Conservation (phyloP, 2,888 invertebrate genomes). For the Calephelis perditalis region DNA sequence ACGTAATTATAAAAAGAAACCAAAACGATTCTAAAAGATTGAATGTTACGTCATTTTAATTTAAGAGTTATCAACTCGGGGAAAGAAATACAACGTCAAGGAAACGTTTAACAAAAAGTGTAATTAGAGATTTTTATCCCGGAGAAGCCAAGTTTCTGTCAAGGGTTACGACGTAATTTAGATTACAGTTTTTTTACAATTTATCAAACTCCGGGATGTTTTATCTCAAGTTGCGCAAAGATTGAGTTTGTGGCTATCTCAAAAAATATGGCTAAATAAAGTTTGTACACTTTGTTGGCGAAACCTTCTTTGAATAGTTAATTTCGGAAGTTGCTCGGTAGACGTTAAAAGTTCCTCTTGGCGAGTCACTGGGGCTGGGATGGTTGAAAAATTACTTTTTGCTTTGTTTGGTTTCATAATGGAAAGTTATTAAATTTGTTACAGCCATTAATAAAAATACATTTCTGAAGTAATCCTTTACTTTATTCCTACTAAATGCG, state of each 20-base stretch:
- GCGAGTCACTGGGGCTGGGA: conserved; percentile 58
- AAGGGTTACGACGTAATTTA: conserved; percentile 8
- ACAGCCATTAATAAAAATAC: too few relatives aligned
- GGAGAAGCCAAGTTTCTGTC: background rate
- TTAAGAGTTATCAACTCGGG: too few relatives aligned
- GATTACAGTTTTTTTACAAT: conserved; percentile 28
- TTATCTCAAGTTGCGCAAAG: conserved; percentile 33
- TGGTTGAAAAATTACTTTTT: conserved; percentile 12
- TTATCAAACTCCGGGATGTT: conserved; percentile 45
- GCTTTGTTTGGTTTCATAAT: background rate
- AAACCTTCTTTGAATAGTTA: conserved; percentile 38
- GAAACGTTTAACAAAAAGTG: background rate
- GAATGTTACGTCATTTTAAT: too few relatives aligned
- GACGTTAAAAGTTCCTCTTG: conserved; percentile 53
- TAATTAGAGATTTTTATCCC: conserved; percentile 4
- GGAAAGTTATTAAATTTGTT: too few relatives aligned
- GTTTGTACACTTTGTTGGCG: conserved; percentile 43
- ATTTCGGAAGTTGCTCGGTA: conserved; percentile 33
- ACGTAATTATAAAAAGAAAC: too few relatives aligned
- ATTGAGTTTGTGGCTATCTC: conserved; percentile 18
- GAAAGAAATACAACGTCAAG: too few relatives aligned
- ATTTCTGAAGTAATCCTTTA: too few relatives aligned
- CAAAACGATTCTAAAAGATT: too few relatives aligned
- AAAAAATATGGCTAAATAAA: conserved; percentile 46
- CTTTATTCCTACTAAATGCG: too few relatives aligned